Conservation (phyloP, 2,113 vertebrate genomes). For the Pygathrix nemaeus region DNA sequence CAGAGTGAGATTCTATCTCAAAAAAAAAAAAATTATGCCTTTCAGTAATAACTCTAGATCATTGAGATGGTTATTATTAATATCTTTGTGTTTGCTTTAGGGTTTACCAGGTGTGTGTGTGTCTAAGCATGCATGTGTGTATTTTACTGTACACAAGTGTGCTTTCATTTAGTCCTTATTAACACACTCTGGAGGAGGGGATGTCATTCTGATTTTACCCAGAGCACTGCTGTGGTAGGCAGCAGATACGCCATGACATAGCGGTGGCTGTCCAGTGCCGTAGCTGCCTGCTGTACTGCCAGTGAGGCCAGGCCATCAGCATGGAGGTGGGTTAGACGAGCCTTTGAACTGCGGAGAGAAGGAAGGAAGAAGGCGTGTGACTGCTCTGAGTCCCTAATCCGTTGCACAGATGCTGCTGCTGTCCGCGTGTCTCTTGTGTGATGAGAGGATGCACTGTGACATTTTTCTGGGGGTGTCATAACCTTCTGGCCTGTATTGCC, state of each 20-base stretch:
- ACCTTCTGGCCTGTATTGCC: background rate
- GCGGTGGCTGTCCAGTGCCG: rapidly evolving
- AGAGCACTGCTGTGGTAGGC: background rate
- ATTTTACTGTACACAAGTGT: background rate
- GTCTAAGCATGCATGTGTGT: background rate
- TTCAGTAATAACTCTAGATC: background rate
- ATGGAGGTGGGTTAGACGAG: no score
- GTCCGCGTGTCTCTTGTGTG: background rate
- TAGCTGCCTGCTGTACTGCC: no score
- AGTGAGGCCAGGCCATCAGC: no score
- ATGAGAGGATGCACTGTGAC: background rate
- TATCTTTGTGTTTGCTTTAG: background rate
- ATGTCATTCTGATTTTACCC: background rate
- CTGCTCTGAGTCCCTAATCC: background rate
- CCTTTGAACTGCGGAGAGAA: background rate
- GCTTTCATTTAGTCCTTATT: background rate
- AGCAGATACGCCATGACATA: rapidly evolving
- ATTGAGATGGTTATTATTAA: background rate
- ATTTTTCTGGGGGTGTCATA: background rate
- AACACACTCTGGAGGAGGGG: background rate
- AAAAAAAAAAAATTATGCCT: background rate
- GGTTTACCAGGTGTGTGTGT: background rate
- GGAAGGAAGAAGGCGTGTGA: no score
- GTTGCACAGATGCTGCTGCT: background rate
- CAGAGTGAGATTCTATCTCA: no score